phyloP scores from a whole-genome alignment of 2,797 vertebrate genomes.

The Leucoraja ocellata region DNA sequence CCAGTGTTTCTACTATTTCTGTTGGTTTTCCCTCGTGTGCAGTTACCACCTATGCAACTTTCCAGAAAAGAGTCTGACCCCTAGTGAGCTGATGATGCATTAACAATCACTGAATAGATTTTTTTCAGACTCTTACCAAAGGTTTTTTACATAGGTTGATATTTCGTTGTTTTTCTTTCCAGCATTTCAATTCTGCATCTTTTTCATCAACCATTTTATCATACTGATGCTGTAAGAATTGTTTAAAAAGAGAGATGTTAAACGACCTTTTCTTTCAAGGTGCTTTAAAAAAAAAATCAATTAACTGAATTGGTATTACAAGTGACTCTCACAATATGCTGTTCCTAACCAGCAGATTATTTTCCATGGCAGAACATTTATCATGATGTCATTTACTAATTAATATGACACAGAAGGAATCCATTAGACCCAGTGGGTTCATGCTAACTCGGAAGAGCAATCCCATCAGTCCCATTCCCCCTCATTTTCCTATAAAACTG shows the following conservation, averaged over 20 bases:
- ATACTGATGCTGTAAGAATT: slow-evolving; percentile 69
- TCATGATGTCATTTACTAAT: no score
- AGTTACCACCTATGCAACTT: background rate
- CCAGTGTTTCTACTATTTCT: background rate
- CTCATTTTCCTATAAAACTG: no score
- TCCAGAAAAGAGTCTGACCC: background rate
- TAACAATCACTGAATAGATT: background rate
- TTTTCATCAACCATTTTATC: slow-evolving; percentile 83
- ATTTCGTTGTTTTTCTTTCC: slow-evolving; percentile 67
- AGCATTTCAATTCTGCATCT: slow-evolving; percentile 71
- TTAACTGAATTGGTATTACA: background rate
- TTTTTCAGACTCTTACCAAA: slow-evolving; percentile 61
- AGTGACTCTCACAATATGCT: background rate
- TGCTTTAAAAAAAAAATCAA: background rate
- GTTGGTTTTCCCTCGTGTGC: background rate
- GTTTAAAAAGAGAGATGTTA: background rate
- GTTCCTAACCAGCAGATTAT: background rate
- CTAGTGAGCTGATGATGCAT: background rate
- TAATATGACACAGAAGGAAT: no score
- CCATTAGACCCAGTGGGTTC: no score
- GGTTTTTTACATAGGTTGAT: slow-evolving; percentile 56
- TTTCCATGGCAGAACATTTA: no score
- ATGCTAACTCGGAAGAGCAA: no score
- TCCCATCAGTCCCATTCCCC: no score
- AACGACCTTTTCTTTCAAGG: background rate